Evolutionary conservation across 2,113 vertebrate species (phyloP), one percentile per base, ranked within the genome.

Genomic region (Microtus montanus): DNA sequence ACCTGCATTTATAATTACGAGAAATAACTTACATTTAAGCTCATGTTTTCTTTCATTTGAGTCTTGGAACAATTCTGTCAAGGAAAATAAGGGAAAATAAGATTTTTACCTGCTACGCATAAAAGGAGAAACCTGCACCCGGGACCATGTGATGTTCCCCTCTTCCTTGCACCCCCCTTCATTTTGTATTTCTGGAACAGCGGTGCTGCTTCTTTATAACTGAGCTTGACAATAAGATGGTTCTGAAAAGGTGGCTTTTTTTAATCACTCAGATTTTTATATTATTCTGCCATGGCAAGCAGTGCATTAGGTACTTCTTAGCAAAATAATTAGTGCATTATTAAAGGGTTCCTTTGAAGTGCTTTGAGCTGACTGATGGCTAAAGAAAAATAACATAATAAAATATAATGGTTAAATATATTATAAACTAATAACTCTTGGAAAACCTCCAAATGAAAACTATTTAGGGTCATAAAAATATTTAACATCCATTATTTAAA

Each of bases 261-360:
- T 74, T 41, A 89, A 92, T 80, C 35, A 87, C 77, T 88, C 38
- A 4, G 41, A 90, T 87, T 77, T 84, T 70, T 95, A 83, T 85
- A 70, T 49, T 33, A 70, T 71, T 93, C 66, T 87, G 8, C 63
- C 14, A 4, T 38, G 33, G 90, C 30, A 64, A 75, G 61, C 44
- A 89, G 88, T 80, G 71, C 89, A 73, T 92, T 84, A 84, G n/a
- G 75, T 44, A 38, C 54, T 92, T 80, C 70, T 89, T 94, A 89
- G 84, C 49, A 63, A 95, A 94, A 90, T 87, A 90, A 90, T 93
- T 80, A 93, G 71, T 71, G 41, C n/a, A 44, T 58, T 95, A 80
- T 93, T 92, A 80, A 89, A 92, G 2, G 41, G n/a, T 70, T 87
- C 77, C 71, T 94, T 94, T 90, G 35, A 87, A 88, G 70, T 90